phyloP scores from a whole-genome alignment of 2,797 vertebrate genomes.

The Tapera naevia region DNA sequence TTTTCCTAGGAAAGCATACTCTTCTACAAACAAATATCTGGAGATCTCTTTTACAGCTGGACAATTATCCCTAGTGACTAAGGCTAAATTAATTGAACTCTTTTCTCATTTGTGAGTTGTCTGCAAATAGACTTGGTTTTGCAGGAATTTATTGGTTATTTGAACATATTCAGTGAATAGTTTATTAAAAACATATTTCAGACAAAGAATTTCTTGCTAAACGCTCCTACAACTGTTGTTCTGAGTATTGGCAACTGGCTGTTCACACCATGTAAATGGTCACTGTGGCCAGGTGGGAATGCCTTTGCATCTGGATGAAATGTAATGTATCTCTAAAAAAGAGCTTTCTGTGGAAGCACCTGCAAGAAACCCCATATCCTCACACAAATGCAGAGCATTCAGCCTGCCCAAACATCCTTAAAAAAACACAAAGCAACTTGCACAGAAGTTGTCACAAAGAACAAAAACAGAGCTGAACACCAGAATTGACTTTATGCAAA shows the following conservation, averaged over 20 bases:
- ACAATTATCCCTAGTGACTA: slow-evolving; percentile 27
- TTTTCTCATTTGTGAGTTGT: slow-evolving; percentile 10
- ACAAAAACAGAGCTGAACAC: not conserved
- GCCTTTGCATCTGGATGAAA: not conserved
- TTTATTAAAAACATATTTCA: slow-evolving; percentile 70
- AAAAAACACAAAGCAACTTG: not conserved
- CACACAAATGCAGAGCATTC: fast-evolving
- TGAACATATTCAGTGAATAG: not conserved
- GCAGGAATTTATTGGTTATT: slow-evolving; percentile 27
- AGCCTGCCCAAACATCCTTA: not conserved
- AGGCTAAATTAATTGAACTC: slow-evolving; percentile 46
- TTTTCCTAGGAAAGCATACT: slow-evolving; percentile 11
- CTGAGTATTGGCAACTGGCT: not conserved
- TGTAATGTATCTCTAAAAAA: not conserved
- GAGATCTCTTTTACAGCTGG: slow-evolving; percentile 62
- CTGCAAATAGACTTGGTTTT: slow-evolving; percentile 15
- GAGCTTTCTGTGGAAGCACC: slow-evolving; percentile 25
- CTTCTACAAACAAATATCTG: slow-evolving; percentile 62
- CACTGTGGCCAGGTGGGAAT: not conserved
- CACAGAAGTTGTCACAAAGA: not conserved
- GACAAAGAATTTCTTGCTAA: not conserved
- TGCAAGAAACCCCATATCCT: not conserved
- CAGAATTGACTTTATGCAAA: not conserved
- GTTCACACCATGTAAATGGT: not conserved
- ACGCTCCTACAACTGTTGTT: not conserved